These are phyloP conservation scores for Calameuta idolon DNA, from an alignment of 2,888 invertebrate species.

Conservation along the genomic window DNA sequence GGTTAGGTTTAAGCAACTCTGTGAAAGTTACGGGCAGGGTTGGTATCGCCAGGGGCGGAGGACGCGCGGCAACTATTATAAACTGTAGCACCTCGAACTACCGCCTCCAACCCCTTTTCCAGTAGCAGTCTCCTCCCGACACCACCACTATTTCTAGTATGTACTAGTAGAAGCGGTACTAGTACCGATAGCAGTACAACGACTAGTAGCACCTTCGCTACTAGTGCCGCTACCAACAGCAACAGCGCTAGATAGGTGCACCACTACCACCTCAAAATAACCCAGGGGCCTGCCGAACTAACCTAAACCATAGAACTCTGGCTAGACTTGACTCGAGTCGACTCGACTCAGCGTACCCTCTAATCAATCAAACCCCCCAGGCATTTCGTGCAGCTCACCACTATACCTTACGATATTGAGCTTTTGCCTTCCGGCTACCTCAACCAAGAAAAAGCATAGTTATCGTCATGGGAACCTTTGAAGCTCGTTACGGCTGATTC, in stretches of 20 bases:
- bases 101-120: slow-evolving; percentile 56
- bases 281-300: slow-evolving; percentile 61
- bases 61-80: slow-evolving; percentile 65
- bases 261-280: slow-evolving; percentile 54
- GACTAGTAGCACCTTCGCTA: background rate
- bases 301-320: slow-evolving; percentile 46
- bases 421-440: background rate
- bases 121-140: slow-evolving; percentile 21
- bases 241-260: background rate
- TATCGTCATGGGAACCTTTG: background rate
- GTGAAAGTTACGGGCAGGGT: slow-evolving; percentile 59
- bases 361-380: slow-evolving; percentile 66
- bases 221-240: background rate
- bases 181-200: background rate
- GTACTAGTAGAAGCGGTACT: background rate
- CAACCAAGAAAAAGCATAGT: background rate
- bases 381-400: slow-evolving; percentile 51
- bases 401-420: background rate
- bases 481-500: background rate
- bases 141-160: slow-evolving; percentile 37
- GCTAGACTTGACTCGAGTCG: slow-evolving; percentile 41
- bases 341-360: slow-evolving; percentile 52
- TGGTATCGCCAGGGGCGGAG: slow-evolving; percentile 58
- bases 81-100: slow-evolving; percentile 68
- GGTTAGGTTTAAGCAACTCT: slow-evolving; percentile 67